These are phyloP conservation scores for Pseudomyrmex concolor DNA, from an alignment of 1,140 invertebrate genomes.

Conservation along the genomic window DNA sequence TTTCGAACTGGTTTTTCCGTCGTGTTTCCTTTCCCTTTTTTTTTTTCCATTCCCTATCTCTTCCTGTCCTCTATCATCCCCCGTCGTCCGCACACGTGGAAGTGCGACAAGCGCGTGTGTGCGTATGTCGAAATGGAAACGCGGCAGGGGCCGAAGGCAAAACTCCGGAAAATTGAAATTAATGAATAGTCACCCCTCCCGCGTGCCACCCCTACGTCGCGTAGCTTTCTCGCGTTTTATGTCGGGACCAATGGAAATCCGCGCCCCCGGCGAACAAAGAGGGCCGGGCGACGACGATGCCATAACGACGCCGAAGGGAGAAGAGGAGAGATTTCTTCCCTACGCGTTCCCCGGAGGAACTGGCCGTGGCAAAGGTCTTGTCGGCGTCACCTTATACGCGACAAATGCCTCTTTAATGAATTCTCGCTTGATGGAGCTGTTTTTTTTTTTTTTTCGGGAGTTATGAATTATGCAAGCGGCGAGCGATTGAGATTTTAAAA, in stretches of 20 bases:
- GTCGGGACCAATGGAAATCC: slow-evolving; percentile 75
- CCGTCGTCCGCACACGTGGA: slow-evolving; percentile 1
- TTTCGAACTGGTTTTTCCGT: slow-evolving; percentile 50
- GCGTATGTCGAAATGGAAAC: slow-evolving; percentile 63
- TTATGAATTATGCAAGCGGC: slow-evolving; percentile 65
- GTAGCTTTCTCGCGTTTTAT: slow-evolving; percentile 51
- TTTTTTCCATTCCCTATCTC: not conserved
- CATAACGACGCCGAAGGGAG: slow-evolving; percentile 1
- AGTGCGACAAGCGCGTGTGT: not conserved
- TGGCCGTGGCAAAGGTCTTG: slow-evolving; percentile 29
- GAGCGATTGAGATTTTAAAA: slow-evolving; percentile 52
- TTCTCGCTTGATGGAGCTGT: slow-evolving; percentile 34
- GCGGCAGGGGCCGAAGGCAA: slow-evolving; percentile 71
- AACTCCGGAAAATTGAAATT: slow-evolving; percentile 85
- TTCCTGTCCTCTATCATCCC: too few relatives aligned
- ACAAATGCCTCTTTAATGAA: slow-evolving; percentile 73
- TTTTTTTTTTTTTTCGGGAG: slow-evolving; percentile 18
- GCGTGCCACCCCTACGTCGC: slow-evolving; percentile 11
- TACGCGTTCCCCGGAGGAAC: slow-evolving; percentile 43
- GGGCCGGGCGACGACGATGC: slow-evolving; percentile 60
- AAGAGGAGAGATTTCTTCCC: slow-evolving; percentile 29
- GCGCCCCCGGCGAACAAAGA: slow-evolving; percentile 71
- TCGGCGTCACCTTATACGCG: slow-evolving; percentile 62
- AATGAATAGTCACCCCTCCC: slow-evolving; percentile 80
- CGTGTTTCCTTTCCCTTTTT: slow-evolving; percentile 48